A percentile compares a stretch with the other conserved stretches of the same genome.
Evolutionary conservation across 2,113 vertebrate genomes (phyloP).

Genomic region (Otocyon megalotis): DNA sequence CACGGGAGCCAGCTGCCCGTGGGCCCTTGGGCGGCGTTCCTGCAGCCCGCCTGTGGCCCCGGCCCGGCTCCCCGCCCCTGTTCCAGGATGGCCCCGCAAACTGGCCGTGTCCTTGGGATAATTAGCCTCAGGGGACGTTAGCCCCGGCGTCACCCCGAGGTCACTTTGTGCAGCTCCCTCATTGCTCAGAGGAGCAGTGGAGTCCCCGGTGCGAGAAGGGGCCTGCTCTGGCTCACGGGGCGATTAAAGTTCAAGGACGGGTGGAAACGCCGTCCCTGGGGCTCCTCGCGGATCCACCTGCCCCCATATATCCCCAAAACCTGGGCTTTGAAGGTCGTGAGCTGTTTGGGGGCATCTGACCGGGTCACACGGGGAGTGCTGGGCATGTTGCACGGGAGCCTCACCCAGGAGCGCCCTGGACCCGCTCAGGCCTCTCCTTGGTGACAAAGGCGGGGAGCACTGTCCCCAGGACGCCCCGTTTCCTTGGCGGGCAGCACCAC

Average conservation of each 20-base stretch:
- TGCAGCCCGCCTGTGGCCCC: neutral
- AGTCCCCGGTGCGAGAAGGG: rapidly evolving
- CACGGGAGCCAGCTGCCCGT: too few relatives aligned
- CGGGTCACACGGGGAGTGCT: neutral
- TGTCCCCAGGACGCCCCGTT: neutral
- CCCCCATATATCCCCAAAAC: neutral
- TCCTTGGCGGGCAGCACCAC: neutral
- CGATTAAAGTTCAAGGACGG: neutral
- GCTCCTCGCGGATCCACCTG: neutral
- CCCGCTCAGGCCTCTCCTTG: neutral
- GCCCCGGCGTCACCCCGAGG: neutral
- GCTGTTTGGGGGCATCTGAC: neutral
- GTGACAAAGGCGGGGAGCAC: neutral
- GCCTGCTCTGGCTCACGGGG: rapidly evolving
- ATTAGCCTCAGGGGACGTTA: rapidly evolving
- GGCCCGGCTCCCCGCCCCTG: neutral
- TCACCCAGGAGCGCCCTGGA: neutral
- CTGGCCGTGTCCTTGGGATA: neutral
- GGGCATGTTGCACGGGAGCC: neutral
- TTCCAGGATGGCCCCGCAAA: neutral
- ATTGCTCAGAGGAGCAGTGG: rapidly evolving
- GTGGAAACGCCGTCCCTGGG: neutral
- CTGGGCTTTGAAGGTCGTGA: neutral
- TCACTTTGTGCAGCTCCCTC: neutral
- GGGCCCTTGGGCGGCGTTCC: too few relatives aligned